Conservation (phyloP, 2,888 invertebrate species). For the Syrphus vitripennis region DNA sequence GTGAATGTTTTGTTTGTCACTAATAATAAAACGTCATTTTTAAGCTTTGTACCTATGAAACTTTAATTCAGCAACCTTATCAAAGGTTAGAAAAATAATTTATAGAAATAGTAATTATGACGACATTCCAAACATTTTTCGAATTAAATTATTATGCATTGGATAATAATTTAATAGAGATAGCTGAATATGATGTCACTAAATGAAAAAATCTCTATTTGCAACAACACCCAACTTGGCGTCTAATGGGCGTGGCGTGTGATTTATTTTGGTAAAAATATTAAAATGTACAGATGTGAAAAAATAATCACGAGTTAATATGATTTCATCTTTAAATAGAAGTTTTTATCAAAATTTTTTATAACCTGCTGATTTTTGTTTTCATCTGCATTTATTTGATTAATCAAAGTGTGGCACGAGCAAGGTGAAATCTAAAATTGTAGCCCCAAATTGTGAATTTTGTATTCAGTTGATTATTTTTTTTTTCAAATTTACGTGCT, state of each 20-base stretch:
- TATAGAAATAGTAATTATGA: no score
- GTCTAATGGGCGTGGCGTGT: slow-evolving; percentile 19
- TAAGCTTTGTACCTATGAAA: not conserved
- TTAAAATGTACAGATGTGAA: not conserved
- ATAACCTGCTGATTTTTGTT: not conserved
- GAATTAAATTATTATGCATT: slow-evolving; percentile 54
- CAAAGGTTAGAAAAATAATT: no score
- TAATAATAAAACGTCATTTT: not conserved
- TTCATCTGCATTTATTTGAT: not conserved
- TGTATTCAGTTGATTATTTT: slow-evolving; percentile 31
- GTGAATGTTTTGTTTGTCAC: no score
- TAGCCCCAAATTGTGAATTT: not conserved
- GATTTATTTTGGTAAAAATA: not conserved
- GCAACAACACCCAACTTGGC: slow-evolving; percentile 39
- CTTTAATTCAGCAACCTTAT: not conserved
- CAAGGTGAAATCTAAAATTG: slow-evolving; percentile 17
- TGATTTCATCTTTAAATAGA: not conserved
- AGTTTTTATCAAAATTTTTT: not conserved
- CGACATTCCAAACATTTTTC: not conserved
- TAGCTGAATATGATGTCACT: slow-evolving; percentile 14
- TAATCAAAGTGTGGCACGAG: not conserved
- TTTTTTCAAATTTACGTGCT: not conserved
- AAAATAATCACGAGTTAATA: not conserved
- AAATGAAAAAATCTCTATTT: slow-evolving; percentile 51
- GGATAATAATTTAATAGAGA: slow-evolving; percentile 48